Conservation (phyloP, 2,888 invertebrate species). For the Idaea biselata region DNA sequence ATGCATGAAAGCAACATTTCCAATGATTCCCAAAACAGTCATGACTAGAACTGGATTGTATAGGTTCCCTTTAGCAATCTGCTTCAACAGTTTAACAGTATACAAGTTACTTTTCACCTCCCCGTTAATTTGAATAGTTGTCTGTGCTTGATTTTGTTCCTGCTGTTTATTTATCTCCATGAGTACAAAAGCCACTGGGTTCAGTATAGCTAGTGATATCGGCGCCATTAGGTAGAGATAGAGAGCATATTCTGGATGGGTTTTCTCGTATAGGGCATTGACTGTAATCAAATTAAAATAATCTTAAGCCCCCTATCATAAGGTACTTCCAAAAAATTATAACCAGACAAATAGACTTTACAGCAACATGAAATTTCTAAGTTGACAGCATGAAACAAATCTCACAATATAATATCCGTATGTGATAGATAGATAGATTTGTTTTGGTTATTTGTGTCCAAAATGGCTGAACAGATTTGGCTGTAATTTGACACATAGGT, state of each 20-base stretch:
- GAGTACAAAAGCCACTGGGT: slow-evolving; percentile 93
- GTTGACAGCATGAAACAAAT: too few species aligned
- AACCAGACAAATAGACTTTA: too few species aligned
- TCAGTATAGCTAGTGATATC: slow-evolving; percentile 94
- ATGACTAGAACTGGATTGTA: slow-evolving; percentile 95
- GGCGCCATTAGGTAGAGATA: slow-evolving; percentile 97
- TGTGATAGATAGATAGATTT: too few species aligned
- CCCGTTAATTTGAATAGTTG: slow-evolving; percentile 27
- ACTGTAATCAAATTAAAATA: slow-evolving; percentile 77
- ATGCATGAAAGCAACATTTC: slow-evolving; percentile 90
- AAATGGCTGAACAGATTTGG: too few species aligned
- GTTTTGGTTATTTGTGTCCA: too few species aligned
- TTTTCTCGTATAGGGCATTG: slow-evolving; percentile 89
- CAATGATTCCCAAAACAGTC: slow-evolving; percentile 94
- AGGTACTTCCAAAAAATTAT: background rate
- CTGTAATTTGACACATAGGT: too few species aligned
- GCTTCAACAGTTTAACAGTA: slow-evolving; percentile 60
- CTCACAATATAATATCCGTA: too few species aligned
- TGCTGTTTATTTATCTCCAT: slow-evolving; percentile 89
- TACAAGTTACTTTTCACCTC: slow-evolving; percentile 39
- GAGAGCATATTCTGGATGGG: slow-evolving; percentile 93
- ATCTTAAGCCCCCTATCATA: background rate
- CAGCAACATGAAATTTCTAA: too few species aligned
- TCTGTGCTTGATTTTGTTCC: slow-evolving; percentile 43
- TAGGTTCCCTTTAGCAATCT: slow-evolving; percentile 85